A percentile compares a stretch with the other conserved stretches of the same genome.
Conservation (phyloP, 2,113 vertebrate genomes). For the Muntiacus reevesi region DNA sequence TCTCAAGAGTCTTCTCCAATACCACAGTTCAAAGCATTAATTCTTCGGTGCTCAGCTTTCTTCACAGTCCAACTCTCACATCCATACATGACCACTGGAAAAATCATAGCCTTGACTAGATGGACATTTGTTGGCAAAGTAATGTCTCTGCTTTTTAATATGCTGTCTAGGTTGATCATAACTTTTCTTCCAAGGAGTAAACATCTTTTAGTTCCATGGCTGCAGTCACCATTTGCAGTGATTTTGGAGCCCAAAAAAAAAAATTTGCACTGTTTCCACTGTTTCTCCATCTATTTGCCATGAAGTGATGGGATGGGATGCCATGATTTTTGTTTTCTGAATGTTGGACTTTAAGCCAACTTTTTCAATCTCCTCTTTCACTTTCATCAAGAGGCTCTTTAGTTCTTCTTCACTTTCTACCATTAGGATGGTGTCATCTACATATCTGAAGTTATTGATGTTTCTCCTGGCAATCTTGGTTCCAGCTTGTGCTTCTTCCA, state of each 20-base stretch:
- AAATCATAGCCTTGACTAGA: accelerated
- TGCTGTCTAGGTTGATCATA: neutral
- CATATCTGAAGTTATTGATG: neutral
- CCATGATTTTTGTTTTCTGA: neutral
- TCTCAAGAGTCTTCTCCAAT: neutral
- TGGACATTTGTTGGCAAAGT: neutral
- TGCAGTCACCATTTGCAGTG: neutral
- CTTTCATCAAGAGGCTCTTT: neutral
- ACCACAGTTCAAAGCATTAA: neutral
- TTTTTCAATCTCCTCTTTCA: neutral
- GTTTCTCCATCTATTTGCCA: neutral
- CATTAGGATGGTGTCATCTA: neutral
- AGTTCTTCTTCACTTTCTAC: neutral
- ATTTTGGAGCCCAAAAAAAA: accelerated
- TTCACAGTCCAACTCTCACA: neutral
- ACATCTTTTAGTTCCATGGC: neutral
- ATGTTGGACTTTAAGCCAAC: neutral
- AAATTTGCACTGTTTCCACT: neutral
- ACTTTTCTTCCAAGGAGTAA: neutral
- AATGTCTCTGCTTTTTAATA: neutral
- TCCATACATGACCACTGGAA: neutral
- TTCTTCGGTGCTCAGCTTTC: neutral
- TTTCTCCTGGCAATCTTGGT: neutral
- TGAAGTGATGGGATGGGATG: neutral
- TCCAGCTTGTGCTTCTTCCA: neutral